Base-by-base conservation (phyloP, 2,888 invertebrate genomes). In the Synanthedon tipuliformis region DNA sequence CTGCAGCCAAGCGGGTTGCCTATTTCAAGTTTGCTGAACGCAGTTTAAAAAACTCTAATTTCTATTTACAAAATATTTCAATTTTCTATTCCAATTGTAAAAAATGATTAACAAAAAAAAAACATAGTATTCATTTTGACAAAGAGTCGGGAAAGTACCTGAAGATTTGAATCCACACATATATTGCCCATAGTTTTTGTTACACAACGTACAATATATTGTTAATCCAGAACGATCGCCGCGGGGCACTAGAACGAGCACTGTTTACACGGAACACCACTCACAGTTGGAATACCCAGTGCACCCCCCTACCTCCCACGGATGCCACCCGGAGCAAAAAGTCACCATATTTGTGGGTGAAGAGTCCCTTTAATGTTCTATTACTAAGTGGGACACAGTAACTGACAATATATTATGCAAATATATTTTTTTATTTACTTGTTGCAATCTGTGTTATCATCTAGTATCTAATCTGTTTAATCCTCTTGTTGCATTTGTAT, bases 201-300 rank as follows among this genome's bases (percentile, higher is more conserved):
- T 48, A 34, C 34, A 34, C 10, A 34, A 34, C 34, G 34, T 34
- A 34, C 34, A 34, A 34, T 18, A 50, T n/a, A 40, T 50, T 34
- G 50, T 49, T 69, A 68, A 66, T 69, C 65, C 66, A 54, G 40
- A 51, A 54, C 59, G 56, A 64, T 59, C 59, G 66, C 68, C 65
- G 59, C 61, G 65, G 67, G 66, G 62, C 58, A 52, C 57, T 53
- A 54, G 48, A 60, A 61, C 61, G 56, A 58, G 57, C 57, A 27
- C 57, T 69, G 66, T 69, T 69, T 68, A 73, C 72, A 72, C 52
- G 71, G 59, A 71, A 68, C 63, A 58, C 63, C 70, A 73, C 71
- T 71, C 67, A 58, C 57, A 53, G 56, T 53, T 56, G 56, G 57
- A 57, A 53, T 52, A 56, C 15, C 41, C 45, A 49, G 40, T 50